These are phyloP conservation scores for Aleiodes leptofemur DNA, from an alignment of 2,888 invertebrate species.

Conservation along the genomic window DNA sequence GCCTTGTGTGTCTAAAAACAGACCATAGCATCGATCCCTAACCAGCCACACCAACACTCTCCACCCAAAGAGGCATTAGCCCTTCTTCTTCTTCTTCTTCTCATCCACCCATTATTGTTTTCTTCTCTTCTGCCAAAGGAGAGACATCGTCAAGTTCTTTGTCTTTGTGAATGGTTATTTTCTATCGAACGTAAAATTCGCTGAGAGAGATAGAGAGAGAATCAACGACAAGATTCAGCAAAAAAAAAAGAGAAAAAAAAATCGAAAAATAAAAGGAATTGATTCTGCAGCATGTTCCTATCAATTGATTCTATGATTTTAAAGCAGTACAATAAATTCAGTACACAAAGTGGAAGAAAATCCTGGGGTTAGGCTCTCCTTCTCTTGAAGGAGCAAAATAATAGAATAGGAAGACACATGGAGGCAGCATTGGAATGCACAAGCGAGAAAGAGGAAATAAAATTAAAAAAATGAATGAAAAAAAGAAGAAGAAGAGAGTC, in stretches of 20 bases:
- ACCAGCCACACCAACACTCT: conserved; percentile 18
- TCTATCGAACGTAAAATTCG: not conserved
- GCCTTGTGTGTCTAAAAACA: conserved; percentile 33
- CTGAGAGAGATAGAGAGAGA: not conserved
- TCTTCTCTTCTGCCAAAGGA: too few relatives aligned
- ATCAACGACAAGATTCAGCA: not conserved
- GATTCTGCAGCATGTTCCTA: not conserved
- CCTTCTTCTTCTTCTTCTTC: too few relatives aligned
- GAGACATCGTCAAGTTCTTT: not conserved
- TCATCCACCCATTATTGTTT: too few relatives aligned
- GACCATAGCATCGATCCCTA: conserved; percentile 27
- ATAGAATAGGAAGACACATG: conserved; percentile 6
- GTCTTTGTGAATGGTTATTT: not conserved
- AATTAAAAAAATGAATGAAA: not conserved
- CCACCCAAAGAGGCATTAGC: not conserved
- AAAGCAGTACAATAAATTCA: conserved; percentile 21
- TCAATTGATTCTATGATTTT: conserved; percentile 20
- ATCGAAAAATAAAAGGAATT: not conserved
- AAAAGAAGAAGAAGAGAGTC: not conserved
- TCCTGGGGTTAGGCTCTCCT: not conserved
- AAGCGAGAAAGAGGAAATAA: conserved; percentile 13
- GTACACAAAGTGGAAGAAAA: conserved; percentile 4
- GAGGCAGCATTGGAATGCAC: conserved; percentile 7
- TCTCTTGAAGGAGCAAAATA: not conserved
- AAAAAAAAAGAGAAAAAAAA: not conserved